Conservation (phyloP, 2,888 invertebrate genomes). For the Trachelus stipa region DNA sequence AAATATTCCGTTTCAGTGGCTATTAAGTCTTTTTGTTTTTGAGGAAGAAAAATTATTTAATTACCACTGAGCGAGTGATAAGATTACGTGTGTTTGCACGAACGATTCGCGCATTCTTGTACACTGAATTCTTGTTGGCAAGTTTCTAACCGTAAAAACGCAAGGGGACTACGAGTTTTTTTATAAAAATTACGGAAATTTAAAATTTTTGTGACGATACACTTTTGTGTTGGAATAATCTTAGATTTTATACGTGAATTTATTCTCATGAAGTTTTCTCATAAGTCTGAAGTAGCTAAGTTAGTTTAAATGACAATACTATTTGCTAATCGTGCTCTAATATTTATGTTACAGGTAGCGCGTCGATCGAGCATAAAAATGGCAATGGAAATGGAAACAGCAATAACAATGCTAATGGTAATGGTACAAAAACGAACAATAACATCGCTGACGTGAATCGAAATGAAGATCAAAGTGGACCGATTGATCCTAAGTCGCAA, state of each 20-base stretch:
- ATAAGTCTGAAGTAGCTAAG: too few species aligned
- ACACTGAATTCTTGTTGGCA: slow-evolving; percentile 25
- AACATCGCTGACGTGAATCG: slow-evolving; percentile 61
- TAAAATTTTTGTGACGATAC: too few species aligned
- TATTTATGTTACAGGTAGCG: slow-evolving; percentile 50
- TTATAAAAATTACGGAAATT: slow-evolving; percentile 9
- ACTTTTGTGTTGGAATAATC: too few species aligned
- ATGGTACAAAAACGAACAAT: slow-evolving; percentile 60
- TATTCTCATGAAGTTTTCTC: too few species aligned
- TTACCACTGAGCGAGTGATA: slow-evolving; percentile 25
- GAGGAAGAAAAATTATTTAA: too few species aligned
- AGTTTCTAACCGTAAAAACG: not conserved
- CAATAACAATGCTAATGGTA: slow-evolving; percentile 46
- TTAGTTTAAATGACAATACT: too few species aligned
- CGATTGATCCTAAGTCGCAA: slow-evolving; percentile 53
- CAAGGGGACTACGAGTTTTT: slow-evolving; percentile 10
- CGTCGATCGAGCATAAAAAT: slow-evolving; percentile 62
- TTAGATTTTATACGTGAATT: too few species aligned
- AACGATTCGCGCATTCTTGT: slow-evolving; percentile 25
- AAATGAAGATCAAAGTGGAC: slow-evolving; percentile 61
- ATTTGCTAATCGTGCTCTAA: too few species aligned
- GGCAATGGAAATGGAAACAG: slow-evolving; percentile 46
- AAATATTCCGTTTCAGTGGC: too few species aligned
- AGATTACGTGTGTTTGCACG: slow-evolving; percentile 41
- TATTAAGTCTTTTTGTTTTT: too few species aligned